Percentiles rank a stretch among this genome's conserved stretches.
These are phyloP conservation scores for Rhinella marina DNA, from an alignment of 2,797 vertebrate species.

Conservation along the genomic window DNA sequence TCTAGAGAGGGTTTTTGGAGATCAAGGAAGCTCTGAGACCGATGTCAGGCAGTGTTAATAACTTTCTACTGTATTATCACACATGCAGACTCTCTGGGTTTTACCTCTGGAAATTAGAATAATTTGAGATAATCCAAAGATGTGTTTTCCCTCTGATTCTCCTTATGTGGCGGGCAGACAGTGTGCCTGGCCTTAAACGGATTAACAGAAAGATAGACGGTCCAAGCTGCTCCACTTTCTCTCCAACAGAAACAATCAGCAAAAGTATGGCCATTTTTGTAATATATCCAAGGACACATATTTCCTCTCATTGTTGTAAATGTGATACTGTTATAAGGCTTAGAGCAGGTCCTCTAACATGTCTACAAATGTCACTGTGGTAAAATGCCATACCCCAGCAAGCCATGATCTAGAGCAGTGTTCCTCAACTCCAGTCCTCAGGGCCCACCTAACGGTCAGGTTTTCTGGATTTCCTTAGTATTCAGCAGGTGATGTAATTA, in stretches of 20 bases:
- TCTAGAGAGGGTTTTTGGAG: slow-evolving; percentile 35
- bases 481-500: no score
- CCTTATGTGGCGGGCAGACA: slow-evolving; percentile 38
- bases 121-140: slow-evolving; percentile 55
- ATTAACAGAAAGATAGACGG: slow-evolving; percentile 27
- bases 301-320: neutral
- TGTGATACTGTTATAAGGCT: neutral
- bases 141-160: slow-evolving; percentile 44
- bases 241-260: slow-evolving; percentile 20
- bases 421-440: no score
- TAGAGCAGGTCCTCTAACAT: neutral
- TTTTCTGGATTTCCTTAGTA: no score
- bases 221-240: slow-evolving; percentile 40
- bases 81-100: slow-evolving; percentile 1
- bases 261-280: neutral
- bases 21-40: slow-evolving; percentile 45
- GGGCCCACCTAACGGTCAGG: no score
- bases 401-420: neutral
- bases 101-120: slow-evolving; percentile 52
- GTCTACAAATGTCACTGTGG: neutral
- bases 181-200: slow-evolving; percentile 42
- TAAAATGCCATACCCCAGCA: neutral
- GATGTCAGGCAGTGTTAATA: slow-evolving; percentile 55
- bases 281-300: neutral
- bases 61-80: slow-evolving; percentile 38